Conservation (phyloP, 2,888 invertebrate species). For the Andrena trimmerana region DNA sequence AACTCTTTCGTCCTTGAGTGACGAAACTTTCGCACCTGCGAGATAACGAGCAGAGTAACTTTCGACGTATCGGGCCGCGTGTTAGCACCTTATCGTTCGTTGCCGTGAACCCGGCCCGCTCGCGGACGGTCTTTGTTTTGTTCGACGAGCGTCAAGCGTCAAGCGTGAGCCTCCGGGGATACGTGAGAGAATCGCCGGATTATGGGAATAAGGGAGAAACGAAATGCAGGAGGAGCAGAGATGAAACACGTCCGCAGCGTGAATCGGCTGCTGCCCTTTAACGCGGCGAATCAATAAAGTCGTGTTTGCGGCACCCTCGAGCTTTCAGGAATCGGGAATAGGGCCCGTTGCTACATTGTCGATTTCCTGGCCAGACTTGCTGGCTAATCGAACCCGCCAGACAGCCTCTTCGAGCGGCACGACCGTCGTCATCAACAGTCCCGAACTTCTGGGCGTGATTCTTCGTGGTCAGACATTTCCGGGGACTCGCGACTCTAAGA, state of each 20-base stretch:
- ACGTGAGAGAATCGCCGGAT: not conserved
- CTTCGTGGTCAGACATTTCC: not conserved
- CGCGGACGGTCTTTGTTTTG: not conserved
- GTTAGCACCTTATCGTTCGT: constrained; percentile 45
- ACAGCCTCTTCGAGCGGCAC: constrained; percentile 6
- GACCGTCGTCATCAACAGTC: no score
- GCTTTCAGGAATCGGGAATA: constrained; percentile 81
- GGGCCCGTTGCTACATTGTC: constrained; percentile 83
- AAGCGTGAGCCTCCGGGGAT: not conserved
- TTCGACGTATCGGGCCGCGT: constrained; percentile 15
- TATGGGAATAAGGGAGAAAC: not conserved
- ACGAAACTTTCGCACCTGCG: constrained; percentile 24
- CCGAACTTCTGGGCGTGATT: not conserved
- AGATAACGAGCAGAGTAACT: constrained; percentile 42
- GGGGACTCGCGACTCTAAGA: not conserved
- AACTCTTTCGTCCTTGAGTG: constrained; percentile 27
- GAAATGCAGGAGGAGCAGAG: not conserved
- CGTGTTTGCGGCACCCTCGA: constrained; percentile 77
- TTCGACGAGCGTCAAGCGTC: not conserved
- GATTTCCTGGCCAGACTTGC: constrained; percentile 58
- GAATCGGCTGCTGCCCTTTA: constrained; percentile 79
- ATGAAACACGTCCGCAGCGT: not conserved
- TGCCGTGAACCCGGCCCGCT: not conserved
- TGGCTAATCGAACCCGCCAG: constrained; percentile 59
- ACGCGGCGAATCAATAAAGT: constrained; percentile 79